Percentiles rank a stretch among this genome's conserved stretches.
Conservation (phyloP, 2,113 vertebrate species). For the Austrofundulus limnaeus region DNA sequence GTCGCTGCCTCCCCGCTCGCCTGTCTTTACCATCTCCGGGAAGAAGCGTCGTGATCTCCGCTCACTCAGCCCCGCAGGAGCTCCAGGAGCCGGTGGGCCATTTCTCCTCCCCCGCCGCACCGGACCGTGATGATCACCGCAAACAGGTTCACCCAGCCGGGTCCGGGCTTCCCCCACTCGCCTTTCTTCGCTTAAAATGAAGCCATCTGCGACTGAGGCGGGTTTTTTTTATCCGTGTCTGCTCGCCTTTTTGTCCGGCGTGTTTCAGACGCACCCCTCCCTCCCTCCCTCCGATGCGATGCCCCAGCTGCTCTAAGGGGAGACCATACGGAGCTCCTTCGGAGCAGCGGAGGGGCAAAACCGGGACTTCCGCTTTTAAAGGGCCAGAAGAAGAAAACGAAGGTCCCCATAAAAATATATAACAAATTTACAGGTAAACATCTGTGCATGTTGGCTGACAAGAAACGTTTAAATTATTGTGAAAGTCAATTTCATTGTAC, state of each 20-base stretch:
- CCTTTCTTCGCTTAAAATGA: conserved; percentile 35
- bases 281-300: conserved; percentile 25
- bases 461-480: no score
- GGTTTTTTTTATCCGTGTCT: no score
- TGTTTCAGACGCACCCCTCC: conserved; percentile 15
- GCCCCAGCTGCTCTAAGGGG: conserved; percentile 18
- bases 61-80: conserved; percentile 39
- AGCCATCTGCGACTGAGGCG: conserved; percentile 18
- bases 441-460: no score
- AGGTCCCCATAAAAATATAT: no score
- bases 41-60: conserved; percentile 49
- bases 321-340: conserved; percentile 66
- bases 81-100: conserved; percentile 22
- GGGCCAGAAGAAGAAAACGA: conserved; percentile 60
- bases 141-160: no score
- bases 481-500: no score
- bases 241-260: background rate
- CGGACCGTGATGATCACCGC: no score
- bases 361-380: conserved; percentile 74
- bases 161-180: conserved; percentile 34
- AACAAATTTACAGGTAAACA: no score
- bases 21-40: conserved; percentile 61
- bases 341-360: conserved; percentile 38
- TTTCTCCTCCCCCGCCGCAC: conserved; percentile 9
- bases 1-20: conserved; percentile 23